phyloP scores from a whole-genome alignment of 2,797 vertebrate genomes.

The Merluccius polli region DNA sequence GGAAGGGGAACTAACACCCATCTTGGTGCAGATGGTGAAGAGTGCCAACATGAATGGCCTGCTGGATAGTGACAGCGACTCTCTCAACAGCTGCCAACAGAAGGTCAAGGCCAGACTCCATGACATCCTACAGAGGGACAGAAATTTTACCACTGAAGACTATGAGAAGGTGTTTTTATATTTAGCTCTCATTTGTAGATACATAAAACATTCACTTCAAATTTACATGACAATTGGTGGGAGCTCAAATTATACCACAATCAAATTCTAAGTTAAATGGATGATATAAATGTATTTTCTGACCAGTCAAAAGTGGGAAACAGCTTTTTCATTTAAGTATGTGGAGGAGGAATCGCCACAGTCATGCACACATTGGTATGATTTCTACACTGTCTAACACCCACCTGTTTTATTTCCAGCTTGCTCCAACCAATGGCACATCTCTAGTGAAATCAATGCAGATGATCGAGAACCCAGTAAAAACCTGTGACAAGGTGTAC shows the following conservation, averaged over 20 bases:
- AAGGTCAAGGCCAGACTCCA: conserved; percentile 84
- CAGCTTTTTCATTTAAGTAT: not conserved
- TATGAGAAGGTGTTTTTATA: conserved; percentile 78
- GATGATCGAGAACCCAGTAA: conserved; percentile 85
- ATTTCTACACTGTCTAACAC: too few relatives aligned
- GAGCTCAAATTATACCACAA: not conserved
- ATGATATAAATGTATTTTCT: not conserved
- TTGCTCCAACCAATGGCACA: conserved; percentile 81
- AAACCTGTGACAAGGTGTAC: conserved; percentile 87
- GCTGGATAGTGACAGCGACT: conserved; percentile 85
- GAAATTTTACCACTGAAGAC: conserved; percentile 82
- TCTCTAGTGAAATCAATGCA: conserved; percentile 88
- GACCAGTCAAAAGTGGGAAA: not conserved
- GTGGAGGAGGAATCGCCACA: not conserved
- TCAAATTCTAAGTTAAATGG: not conserved
- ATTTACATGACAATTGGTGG: not conserved
- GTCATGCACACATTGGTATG: too few relatives aligned
- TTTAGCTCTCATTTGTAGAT: not conserved
- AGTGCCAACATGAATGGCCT: conserved; percentile 90
- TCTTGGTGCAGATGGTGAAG: conserved; percentile 90
- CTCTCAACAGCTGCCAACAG: conserved; percentile 85
- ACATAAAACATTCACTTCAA: not conserved
- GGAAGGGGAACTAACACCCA: conserved; percentile 86
- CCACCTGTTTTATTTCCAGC: conserved; percentile 55
- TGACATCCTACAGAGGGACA: conserved; percentile 85